phyloP scores from a whole-genome alignment of 2,797 vertebrate species.

The Rhabdophis nuchalis region DNA sequence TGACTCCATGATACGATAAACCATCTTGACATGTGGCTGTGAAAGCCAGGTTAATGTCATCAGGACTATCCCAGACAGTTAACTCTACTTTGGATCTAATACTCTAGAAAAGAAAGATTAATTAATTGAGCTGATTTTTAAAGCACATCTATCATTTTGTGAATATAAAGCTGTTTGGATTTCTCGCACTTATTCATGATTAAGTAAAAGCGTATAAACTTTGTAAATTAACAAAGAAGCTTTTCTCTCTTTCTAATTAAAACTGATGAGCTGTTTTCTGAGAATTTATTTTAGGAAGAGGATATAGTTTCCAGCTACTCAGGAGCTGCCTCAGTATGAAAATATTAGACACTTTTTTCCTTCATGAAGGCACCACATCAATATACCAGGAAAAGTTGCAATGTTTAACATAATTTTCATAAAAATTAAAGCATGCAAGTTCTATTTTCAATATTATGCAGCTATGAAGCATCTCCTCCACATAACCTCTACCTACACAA shows the following conservation, averaged over 20 bases:
- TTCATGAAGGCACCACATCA: background rate
- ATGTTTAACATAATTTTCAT: background rate
- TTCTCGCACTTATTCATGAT: background rate
- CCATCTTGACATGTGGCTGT: slow-evolving; percentile 94
- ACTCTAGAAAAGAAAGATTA: slow-evolving; percentile 74
- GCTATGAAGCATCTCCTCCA: background rate
- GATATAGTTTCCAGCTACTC: background rate
- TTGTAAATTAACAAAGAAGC: background rate
- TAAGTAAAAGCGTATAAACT: background rate
- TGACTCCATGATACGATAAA: slow-evolving; percentile 80
- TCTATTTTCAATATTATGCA: background rate
- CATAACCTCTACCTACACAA: background rate
- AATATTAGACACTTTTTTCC: background rate
- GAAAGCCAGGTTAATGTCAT: slow-evolving; percentile 88
- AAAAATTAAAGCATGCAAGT: background rate
- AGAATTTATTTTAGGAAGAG: background rate
- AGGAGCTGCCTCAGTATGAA: background rate
- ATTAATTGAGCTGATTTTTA: background rate
- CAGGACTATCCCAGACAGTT: slow-evolving; percentile 90
- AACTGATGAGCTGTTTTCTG: background rate
- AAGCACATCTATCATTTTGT: background rate
- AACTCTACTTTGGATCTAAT: slow-evolving; percentile 97
- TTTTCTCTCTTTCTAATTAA: background rate
- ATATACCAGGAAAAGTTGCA: background rate
- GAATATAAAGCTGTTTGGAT: background rate